Percentiles rank a stretch among this genome's conserved stretches.
These are phyloP conservation scores for Lophius americanus DNA, from an alignment of 2,797 vertebrate species.

Conservation along the genomic window DNA sequence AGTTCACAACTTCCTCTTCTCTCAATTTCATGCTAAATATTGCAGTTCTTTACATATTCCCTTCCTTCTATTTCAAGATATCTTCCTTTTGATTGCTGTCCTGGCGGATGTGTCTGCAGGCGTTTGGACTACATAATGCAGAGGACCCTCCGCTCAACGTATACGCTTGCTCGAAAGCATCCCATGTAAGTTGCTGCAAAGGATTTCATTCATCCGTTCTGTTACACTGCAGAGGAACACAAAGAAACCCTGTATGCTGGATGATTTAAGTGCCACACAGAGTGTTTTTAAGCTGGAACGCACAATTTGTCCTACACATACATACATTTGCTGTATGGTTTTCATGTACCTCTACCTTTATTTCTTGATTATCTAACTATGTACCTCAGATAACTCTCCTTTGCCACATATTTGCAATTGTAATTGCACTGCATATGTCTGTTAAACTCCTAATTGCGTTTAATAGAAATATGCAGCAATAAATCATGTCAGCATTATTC, in stretches of 20 bases:
- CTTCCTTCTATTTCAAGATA: not conserved
- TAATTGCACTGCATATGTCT: too few species aligned
- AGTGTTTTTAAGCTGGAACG: not conserved
- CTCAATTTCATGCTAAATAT: not conserved
- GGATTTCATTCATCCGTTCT: not conserved
- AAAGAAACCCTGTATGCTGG: too few species aligned
- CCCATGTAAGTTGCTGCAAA: slow-evolving; percentile 43
- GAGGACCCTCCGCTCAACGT: slow-evolving; percentile 18
- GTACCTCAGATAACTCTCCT: not conserved
- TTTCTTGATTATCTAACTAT: not conserved
- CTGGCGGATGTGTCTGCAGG: slow-evolving; percentile 20
- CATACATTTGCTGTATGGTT: not conserved
- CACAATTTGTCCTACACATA: not conserved
- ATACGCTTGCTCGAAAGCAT: slow-evolving; percentile 32
- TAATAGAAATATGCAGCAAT: slow-evolving; percentile 9
- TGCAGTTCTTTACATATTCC: slow-evolving; percentile 2
- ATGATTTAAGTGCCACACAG: not conserved
- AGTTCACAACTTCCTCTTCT: slow-evolving; percentile 3
- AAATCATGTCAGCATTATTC: slow-evolving; percentile 12
- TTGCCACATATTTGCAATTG: not conserved
- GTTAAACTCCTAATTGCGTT: not conserved
- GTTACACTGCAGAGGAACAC: not conserved
- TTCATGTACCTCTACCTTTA: not conserved
- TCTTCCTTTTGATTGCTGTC: not conserved
- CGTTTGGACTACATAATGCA: slow-evolving; percentile 38